These are phyloP conservation scores for Syncerus caffer DNA, from an alignment of 2,797 vertebrate genomes.

Conservation along the genomic window DNA sequence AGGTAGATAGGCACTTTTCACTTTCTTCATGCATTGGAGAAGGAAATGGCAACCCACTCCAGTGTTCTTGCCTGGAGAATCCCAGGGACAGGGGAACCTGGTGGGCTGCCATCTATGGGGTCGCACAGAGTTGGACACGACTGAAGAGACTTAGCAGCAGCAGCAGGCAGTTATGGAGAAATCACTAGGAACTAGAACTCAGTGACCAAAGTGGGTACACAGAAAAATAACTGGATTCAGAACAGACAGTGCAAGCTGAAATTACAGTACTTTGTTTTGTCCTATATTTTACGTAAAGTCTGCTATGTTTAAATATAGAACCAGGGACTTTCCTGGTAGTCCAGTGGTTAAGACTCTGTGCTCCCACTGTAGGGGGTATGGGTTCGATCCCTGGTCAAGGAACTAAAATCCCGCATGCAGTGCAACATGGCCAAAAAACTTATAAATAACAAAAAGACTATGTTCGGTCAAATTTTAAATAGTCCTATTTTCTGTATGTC, in stretches of 20 bases:
- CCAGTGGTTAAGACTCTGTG: neutral
- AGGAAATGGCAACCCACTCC: too few relatives aligned
- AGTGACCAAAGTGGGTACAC: neutral
- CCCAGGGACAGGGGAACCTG: too few relatives aligned
- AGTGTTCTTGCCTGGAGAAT: too few relatives aligned
- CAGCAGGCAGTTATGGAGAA: neutral
- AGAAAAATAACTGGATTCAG: slow-evolving; percentile 8
- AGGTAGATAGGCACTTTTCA: neutral
- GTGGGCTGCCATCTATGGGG: too few relatives aligned
- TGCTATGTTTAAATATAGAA: slow-evolving; percentile 22
- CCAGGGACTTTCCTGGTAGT: neutral
- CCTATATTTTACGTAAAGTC: neutral
- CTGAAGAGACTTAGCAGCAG: too few relatives aligned
- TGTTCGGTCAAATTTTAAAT: slow-evolving; percentile 47
- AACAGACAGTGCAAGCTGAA: neutral
- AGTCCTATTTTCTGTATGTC: neutral
- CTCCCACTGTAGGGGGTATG: neutral
- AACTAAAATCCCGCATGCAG: neutral
- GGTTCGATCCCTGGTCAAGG: neutral
- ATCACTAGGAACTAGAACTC: neutral
- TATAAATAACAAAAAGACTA: neutral
- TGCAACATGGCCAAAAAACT: neutral
- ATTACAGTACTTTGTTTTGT: slow-evolving; percentile 17
- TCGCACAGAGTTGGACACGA: too few relatives aligned
- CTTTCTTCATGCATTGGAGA: too few relatives aligned